Percentiles rank a stretch among this genome's conserved stretches.
These are phyloP conservation scores for Chromoteleia sp. DNA, from an alignment of 2,888 invertebrate species.

Conservation along the genomic window DNA sequence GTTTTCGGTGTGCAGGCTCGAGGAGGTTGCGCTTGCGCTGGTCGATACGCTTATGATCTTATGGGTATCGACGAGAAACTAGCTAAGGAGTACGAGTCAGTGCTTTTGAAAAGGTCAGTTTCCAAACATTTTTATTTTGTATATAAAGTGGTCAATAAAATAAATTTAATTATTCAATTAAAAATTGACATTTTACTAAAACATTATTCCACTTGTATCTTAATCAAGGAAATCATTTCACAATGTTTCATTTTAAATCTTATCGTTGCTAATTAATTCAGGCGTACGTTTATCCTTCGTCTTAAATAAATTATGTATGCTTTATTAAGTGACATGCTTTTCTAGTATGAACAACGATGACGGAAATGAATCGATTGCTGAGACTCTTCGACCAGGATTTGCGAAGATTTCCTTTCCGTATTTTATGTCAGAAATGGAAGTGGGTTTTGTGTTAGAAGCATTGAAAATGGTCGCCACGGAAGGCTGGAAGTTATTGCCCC, in stretches of 20 bases:
- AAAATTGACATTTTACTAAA: too few relatives aligned
- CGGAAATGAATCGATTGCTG: slow-evolving; percentile 85
- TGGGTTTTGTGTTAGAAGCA: slow-evolving; percentile 93
- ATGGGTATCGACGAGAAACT: slow-evolving; percentile 92
- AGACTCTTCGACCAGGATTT: slow-evolving; percentile 94
- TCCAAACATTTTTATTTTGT: neutral
- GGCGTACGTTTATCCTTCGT: neutral
- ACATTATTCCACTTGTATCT: too few relatives aligned
- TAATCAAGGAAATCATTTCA: too few relatives aligned
- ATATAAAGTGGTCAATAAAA: too few relatives aligned
- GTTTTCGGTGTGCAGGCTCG: slow-evolving; percentile 95
- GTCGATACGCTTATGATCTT: slow-evolving; percentile 93
- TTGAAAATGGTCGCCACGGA: slow-evolving; percentile 94
- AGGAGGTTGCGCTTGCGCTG: slow-evolving; percentile 92
- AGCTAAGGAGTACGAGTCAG: slow-evolving; percentile 90
- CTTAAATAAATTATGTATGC: slow-evolving; percentile 7
- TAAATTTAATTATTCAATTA: too few relatives aligned
- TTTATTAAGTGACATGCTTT: slow-evolving; percentile 21
- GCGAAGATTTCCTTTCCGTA: slow-evolving; percentile 93
- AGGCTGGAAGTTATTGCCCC: slow-evolving; percentile 95
- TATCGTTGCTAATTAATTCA: too few relatives aligned
- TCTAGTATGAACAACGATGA: slow-evolving; percentile 75
- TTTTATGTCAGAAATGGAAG: slow-evolving; percentile 92
- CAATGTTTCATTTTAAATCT: too few relatives aligned
- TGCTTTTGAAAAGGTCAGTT: slow-evolving; percentile 87